phyloP scores from a whole-genome alignment of 2,113 vertebrate genomes.

The Cryptotis parvus region DNA sequence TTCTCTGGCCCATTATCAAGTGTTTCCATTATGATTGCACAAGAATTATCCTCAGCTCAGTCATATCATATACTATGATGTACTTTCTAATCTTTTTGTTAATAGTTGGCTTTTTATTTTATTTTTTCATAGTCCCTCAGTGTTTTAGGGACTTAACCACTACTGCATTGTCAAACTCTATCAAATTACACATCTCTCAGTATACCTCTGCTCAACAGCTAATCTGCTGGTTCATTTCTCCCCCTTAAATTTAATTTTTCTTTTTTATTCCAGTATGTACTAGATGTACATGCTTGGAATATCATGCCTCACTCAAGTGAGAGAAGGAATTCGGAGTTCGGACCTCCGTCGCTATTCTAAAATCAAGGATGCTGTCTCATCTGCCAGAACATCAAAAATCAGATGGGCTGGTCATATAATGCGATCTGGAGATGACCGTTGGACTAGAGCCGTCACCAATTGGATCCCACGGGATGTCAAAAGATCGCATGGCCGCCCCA shows the following conservation, averaged over 20 bases:
- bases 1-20: neutral
- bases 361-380: too few relatives aligned
- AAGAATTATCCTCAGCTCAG: slow-evolving; percentile 12
- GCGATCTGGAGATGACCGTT: too few relatives aligned
- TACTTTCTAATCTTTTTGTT: neutral
- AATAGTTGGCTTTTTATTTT: neutral
- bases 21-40: neutral
- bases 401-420: too few relatives aligned
- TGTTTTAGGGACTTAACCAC: slow-evolving; percentile 3
- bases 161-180: neutral
- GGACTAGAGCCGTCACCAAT: too few relatives aligned
- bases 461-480: too few relatives aligned
- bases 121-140: neutral
- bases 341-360: too few relatives aligned
- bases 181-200: neutral
- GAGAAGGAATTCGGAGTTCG: too few relatives aligned
- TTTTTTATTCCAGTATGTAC: neutral
- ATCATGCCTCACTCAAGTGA: too few relatives aligned
- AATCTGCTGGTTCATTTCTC: neutral
- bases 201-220: neutral
- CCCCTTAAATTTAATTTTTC: neutral
- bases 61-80: neutral
- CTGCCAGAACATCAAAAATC: too few relatives aligned
- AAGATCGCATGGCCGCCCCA: too few relatives aligned
- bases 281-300: too few relatives aligned